Evolutionary conservation across 2,113 vertebrate species (phyloP), one percentile per base, ranked within the genome.

Genomic region (Phalacrocorax brasilianus): DNA sequence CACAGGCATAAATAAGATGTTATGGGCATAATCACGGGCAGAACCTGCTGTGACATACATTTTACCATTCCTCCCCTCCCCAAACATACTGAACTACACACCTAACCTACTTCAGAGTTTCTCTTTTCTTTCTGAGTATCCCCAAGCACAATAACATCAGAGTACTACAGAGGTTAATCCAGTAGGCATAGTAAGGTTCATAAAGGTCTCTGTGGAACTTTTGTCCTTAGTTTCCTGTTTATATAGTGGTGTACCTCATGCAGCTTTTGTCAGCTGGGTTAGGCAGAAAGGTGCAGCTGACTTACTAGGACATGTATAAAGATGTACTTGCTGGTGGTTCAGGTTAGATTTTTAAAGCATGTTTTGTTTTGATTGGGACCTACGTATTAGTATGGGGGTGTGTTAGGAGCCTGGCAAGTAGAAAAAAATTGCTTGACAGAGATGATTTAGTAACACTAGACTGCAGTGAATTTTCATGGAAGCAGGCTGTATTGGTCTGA

Each of bases 121-220:
- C 8, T 50, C 56, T 42, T 74, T 68, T 50, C 61, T 42, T 74
- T 68, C 58, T 4, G 14, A 32, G 22, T 27, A 13, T n/a, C 8
- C 7, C 8, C 47, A 53, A 45, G 52, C 27, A 63, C 14, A 66
- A 4, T 15, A 33, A 12, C 0, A 0, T 81, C 59, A 56, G 33
- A 59, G 28, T 28, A 30, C 33, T 70, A 17, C 17, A 40, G 13
- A 53, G 14, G 33, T 56, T 30, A 47, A 33, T 53, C 38, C 49
- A 26, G 38, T 45, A 53, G 70, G 55, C 40, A 49, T 9, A 62
- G 24, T 8, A 53, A 63, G 19, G 24, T 66, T 66, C 61, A n/a
- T 22, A 33, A 62, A 55, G 12, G 8, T 33, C 16, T 80, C 55
- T 67, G 30, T 33, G 55, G 66, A 78, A 47, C 14, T 62, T 56